Evolutionary conservation across 1,140 invertebrate genomes (phyloP), one percentile per base, ranked within the genome.

Genomic region (Caenorhabditis tropicalis): DNA sequence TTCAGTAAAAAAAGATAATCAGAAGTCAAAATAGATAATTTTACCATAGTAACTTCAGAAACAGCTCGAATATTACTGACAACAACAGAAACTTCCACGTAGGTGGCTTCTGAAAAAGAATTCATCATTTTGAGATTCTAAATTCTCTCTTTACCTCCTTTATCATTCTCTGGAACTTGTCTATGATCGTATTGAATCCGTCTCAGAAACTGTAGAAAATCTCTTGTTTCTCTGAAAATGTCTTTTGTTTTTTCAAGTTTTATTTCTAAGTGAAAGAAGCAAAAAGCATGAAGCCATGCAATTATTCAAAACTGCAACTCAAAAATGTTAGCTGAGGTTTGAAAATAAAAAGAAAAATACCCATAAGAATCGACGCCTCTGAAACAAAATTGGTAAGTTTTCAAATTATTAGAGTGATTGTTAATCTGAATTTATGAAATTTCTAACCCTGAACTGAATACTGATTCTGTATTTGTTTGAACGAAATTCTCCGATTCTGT

Each of bases 41-140:
- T 29, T 83, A 89, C 89, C 90, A 91, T 91, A 29, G 90, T 91
- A 19, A 91, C 88, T 88, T 91, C 90, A 31, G 89, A 89, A 29
- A 91, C 90, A 29, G 90, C 85, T 51, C 90, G 83, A 31, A 91
- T 87, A 70, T 91, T 91, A 21, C 86, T 87, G 7, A 91, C 88
- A 31, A 91, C 90, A n/a, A 91, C 82, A 12, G 88, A 90, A 31
- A 91, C 90, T 58, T 84, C 49, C 16, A 90, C 85, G 3, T 60
- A 15, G 12, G 89, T 89, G n/a, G 90, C 56, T 24, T 65, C 81
- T 86, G 60, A 48, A 86, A 79, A 27, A 16, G 43, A 27, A 24
- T 19, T 56, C 21, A 1, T 4, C 9, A 19, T 33, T 15, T 1
- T 15, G 29, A 19, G 51, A 16, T 46, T n/a, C 16, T 58, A 70